phyloP scores from a whole-genome alignment of 2,797 vertebrate genomes.

The Geotrypetes seraphini region DNA sequence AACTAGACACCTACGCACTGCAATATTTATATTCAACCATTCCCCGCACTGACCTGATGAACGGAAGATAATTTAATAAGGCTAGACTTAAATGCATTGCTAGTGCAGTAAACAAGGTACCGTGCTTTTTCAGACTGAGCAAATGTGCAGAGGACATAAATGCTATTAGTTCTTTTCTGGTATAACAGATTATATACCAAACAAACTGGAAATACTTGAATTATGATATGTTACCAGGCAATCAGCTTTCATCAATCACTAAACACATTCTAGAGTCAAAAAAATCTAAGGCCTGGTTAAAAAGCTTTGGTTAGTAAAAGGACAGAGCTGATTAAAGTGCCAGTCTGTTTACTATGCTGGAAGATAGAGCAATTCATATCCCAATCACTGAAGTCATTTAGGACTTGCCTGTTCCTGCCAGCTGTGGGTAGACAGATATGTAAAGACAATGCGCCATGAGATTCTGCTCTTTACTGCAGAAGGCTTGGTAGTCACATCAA shows the following conservation, averaged over 20 bases:
- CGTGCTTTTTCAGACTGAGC: no score
- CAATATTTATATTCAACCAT: no score
- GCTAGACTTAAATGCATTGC: no score
- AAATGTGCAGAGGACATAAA: no score
- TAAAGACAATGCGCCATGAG: constrained; percentile 51
- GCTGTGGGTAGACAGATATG: constrained; percentile 46
- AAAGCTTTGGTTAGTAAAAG: constrained; percentile 20
- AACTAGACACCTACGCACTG: no score
- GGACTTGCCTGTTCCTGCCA: constrained; percentile 27
- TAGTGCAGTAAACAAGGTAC: no score
- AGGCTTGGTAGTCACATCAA: constrained; percentile 39
- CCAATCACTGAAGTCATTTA: constrained; percentile 24
- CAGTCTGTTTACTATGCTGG: constrained; percentile 19
- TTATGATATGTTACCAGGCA: no score
- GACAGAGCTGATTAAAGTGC: constrained; percentile 27
- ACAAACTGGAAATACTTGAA: no score
- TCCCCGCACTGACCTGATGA: no score
- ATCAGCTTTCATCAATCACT: constrained; percentile 22
- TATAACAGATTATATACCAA: no score
- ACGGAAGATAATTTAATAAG: no score
- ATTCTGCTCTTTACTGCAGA: constrained; percentile 42
- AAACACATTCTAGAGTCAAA: not conserved
- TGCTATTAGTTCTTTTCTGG: no score
- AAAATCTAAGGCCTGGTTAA: constrained; percentile 19
- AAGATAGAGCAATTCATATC: constrained; percentile 32